Percentiles rank a stretch among this genome's conserved stretches.
These are phyloP conservation scores for Sialis fuliginosa DNA, from an alignment of 2,888 invertebrate species.

Conservation along the genomic window DNA sequence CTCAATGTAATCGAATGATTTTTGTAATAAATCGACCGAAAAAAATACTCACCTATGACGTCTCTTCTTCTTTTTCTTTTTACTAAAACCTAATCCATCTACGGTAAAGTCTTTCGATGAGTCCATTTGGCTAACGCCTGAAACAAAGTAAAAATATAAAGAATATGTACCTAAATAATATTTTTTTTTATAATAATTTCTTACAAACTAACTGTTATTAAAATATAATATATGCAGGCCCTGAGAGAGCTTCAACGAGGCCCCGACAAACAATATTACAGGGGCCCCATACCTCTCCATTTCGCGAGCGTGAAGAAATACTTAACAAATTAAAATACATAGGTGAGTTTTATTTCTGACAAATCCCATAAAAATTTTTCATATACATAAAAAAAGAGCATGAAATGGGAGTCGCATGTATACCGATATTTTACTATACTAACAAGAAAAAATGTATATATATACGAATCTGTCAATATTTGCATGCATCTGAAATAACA, in stretches of 20 bases:
- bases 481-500: background rate
- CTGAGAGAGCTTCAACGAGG: no score
- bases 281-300: no score
- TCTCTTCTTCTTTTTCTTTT: constrained; percentile 90
- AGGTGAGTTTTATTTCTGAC: no score
- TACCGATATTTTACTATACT: no score
- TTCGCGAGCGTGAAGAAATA: no score
- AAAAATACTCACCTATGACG: constrained; percentile 63
- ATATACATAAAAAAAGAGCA: no score
- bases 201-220: background rate
- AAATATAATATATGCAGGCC: background rate
- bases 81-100: constrained; percentile 65
- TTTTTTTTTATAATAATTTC: background rate
- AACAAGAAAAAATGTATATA: background rate
- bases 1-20: no score
- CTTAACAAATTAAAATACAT: no score
- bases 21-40: constrained; percentile 11
- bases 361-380: no score
- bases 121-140: constrained; percentile 56
- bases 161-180: background rate
- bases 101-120: constrained; percentile 69
- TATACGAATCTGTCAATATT: background rate
- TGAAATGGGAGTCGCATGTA: no score
- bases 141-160: constrained; percentile 16
- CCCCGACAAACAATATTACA: no score